Base-by-base conservation (phyloP, 2,888 invertebrate species). In the Octodonta nipae region DNA sequence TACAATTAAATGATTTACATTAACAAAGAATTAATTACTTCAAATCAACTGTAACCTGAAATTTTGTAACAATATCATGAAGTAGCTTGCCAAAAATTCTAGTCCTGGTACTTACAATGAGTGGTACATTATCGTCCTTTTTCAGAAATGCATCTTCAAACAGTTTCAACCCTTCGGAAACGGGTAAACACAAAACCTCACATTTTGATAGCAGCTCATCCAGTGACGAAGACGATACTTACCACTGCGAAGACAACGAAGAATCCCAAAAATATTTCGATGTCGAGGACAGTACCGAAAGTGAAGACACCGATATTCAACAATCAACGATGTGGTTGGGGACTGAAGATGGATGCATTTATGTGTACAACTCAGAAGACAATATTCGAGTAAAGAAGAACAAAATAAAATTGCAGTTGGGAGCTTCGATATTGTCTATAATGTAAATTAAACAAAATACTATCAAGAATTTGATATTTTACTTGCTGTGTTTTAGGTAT, bases 281-380 rank as follows among this genome's bases (percentile, higher is more conserved):
- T 42, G 64, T 67, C 1, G 71, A 72, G 47, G 67, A 65, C 39
- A 69, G 71, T 33, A 67, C 71, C 1, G 67, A 70, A 33, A 60
- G 65, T 25, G 77, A 66, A 60, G 73, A 75, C 37, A 55, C 59
- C 26, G 75, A 76, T 43, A 61, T 61, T 37, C 69, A 76, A 51
- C 82, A 83, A 54, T 80, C 87, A 2, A 91, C 91, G 2, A 93
- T 95, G 88, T 95, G 95, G 95, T 68, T 95, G 4, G 95, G 93
- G 1, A 93, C 92, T 0, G 93, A 93, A 60, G 93, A 95, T 55
- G 93, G 95, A 8, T 85, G 83, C 52, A 85, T 95, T 42, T 87
- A 89, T 56, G 85, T 95, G 8, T 95, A 91, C 66, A 89, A 89
- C 60, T 87, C 88, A 56, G 77, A 79, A 45, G 93, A 93, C 58